A percentile compares a stretch with the other conserved stretches of the same genome.
phyloP scores from a whole-genome alignment of 2,797 vertebrate genomes.

The Tragelaphus eurycerus region DNA sequence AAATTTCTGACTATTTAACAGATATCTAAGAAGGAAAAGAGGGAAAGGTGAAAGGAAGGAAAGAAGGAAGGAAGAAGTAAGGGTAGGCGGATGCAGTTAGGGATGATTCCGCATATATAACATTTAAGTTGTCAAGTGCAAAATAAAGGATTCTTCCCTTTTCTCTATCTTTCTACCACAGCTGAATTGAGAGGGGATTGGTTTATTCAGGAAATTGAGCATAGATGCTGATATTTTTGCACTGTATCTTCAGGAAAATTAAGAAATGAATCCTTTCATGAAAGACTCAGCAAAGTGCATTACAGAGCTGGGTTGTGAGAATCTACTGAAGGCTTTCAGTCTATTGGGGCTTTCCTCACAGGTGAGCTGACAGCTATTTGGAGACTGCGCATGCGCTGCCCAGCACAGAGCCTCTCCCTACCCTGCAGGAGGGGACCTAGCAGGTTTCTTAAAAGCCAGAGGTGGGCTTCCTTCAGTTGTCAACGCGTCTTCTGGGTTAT shows the following conservation, averaged over 20 bases:
- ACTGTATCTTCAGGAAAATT: background rate
- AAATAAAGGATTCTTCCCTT: background rate
- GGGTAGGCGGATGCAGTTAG: rapidly evolving
- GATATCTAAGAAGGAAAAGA: background rate
- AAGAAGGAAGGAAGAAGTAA: rapidly evolving
- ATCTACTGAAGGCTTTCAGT: rapidly evolving
- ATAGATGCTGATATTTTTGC: background rate
- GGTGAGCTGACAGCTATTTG: rapidly evolving
- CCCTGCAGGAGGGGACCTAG: background rate
- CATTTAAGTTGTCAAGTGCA: background rate
- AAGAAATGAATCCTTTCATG: background rate
- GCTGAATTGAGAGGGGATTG: background rate
- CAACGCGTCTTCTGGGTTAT: conserved; percentile 41
- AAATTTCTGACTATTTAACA: background rate
- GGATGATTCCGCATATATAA: background rate
- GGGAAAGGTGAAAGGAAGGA: rapidly evolving
- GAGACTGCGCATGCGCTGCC: rapidly evolving
- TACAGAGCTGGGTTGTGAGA: background rate
- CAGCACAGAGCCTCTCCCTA: rapidly evolving
- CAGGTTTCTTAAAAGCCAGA: background rate
- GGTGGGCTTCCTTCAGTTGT: background rate
- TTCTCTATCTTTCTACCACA: background rate
- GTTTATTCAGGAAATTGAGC: background rate
- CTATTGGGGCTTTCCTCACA: rapidly evolving
- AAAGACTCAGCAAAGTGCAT: background rate